These are phyloP conservation scores for Orthosia gracilis DNA, from an alignment of 2,888 invertebrate species.

Conservation along the genomic window DNA sequence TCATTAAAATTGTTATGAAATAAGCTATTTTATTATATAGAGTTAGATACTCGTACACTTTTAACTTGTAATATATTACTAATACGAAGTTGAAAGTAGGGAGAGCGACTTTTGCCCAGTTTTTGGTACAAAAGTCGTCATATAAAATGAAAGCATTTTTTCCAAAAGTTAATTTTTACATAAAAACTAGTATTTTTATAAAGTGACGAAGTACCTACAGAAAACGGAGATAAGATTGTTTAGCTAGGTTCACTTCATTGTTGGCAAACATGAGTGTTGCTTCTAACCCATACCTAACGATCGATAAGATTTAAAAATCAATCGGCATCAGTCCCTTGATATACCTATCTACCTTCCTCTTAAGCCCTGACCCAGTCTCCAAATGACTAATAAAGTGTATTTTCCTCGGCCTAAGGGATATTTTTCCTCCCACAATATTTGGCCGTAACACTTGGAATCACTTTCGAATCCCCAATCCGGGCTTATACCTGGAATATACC, in stretches of 20 bases:
- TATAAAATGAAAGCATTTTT: too few relatives aligned
- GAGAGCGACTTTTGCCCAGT: background rate
- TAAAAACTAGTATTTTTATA: too few relatives aligned
- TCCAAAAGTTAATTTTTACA: too few relatives aligned
- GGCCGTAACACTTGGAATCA: slow-evolving; percentile 48
- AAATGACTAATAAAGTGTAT: slow-evolving; percentile 51
- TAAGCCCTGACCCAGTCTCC: slow-evolving; percentile 21
- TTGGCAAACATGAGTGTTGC: background rate
- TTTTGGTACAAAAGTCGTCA: background rate
- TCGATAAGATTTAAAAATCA: background rate
- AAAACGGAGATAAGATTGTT: too few relatives aligned
- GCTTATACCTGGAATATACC: slow-evolving; percentile 37
- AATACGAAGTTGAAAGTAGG: background rate
- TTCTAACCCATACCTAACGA: background rate
- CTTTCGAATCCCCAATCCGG: slow-evolving; percentile 39
- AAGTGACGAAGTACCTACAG: too few relatives aligned
- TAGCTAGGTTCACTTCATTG: background rate
- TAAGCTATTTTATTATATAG: background rate
- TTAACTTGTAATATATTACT: background rate
- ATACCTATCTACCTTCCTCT: slow-evolving; percentile 6
- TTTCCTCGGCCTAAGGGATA: slow-evolving; percentile 30
- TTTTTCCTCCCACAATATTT: slow-evolving; percentile 38
- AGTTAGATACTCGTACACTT: background rate
- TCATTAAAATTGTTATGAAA: background rate
- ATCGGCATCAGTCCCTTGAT: slow-evolving; percentile 1